Evolutionary conservation across 2,797 vertebrate genomes (phyloP).

Genomic region (Manis pentadactyla): DNA sequence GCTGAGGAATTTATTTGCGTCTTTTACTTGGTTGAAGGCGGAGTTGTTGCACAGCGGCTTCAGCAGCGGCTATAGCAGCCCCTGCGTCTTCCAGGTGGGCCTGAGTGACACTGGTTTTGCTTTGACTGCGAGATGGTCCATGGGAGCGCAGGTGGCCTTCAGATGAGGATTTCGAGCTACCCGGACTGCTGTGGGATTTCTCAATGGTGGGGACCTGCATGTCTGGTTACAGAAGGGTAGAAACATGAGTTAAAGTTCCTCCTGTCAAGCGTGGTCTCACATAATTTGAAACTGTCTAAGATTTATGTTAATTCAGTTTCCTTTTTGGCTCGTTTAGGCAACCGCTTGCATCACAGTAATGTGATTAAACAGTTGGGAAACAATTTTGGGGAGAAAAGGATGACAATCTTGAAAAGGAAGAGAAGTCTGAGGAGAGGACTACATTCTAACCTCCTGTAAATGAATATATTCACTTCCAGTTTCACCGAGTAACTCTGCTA

Average conservation of each 20-base stretch:
- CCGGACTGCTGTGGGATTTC: conserved; percentile 99
- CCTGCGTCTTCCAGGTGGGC: conserved; percentile 98
- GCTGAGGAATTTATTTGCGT: conserved; percentile 98
- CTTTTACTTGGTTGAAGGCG: conserved; percentile 99
- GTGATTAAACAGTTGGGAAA: background rate
- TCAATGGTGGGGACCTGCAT: conserved; percentile 97
- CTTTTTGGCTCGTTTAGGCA: background rate
- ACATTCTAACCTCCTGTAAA: background rate
- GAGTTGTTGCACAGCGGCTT: conserved; percentile 98
- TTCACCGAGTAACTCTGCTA: background rate
- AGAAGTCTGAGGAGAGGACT: background rate
- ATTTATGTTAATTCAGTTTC: background rate
- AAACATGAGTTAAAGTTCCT: conserved; percentile 66
- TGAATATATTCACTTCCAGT: background rate
- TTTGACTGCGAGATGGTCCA: conserved; percentile 98
- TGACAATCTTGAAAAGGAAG: background rate
- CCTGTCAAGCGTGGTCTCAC: background rate
- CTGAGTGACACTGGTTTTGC: conserved; percentile 99
- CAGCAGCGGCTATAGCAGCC: conserved; percentile 97
- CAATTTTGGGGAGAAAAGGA: background rate
- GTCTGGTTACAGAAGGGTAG: conserved; percentile 87
- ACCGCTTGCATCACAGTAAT: background rate
- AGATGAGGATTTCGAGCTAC: conserved; percentile 98
- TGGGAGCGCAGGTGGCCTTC: conserved; percentile 98
- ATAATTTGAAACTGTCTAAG: conserved; percentile 14